phyloP scores from a whole-genome alignment of 2,888 invertebrate species.

The Parnassius apollo region DNA sequence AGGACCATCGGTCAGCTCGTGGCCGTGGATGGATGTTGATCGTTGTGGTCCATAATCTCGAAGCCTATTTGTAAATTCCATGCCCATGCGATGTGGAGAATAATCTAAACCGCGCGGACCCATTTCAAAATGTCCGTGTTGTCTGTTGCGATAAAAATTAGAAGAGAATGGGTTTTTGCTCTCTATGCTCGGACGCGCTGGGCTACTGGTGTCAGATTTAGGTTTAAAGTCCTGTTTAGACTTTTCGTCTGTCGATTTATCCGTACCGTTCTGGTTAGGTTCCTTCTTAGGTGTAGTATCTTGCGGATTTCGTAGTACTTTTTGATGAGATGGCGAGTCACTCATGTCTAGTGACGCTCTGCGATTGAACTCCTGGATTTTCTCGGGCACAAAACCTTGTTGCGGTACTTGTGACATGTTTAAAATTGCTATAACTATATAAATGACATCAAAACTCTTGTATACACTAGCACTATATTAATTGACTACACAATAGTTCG shows the following conservation, averaged over 20 bases:
- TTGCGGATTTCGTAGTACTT: conserved; percentile 32
- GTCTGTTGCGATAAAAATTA: conserved; percentile 60
- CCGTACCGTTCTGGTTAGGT: conserved; percentile 46
- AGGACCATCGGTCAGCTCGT: conserved; percentile 66
- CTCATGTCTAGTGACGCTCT: conserved; percentile 67
- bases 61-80: conserved; percentile 65
- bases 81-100: conserved; percentile 70
- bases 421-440: conserved; percentile 35
- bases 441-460: conserved; percentile 54
- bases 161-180: conserved; percentile 72
- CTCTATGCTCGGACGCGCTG: conserved; percentile 52
- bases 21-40: conserved; percentile 73
- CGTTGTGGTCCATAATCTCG: conserved; percentile 71
- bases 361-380: conserved; percentile 69
- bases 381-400: conserved; percentile 70
- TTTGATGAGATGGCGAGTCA: conserved; percentile 48
- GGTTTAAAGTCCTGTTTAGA: conserved; percentile 44
- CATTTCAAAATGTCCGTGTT: conserved; percentile 76
- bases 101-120: conserved; percentile 73
- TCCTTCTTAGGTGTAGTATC: conserved; percentile 58
- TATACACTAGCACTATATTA: conserved; percentile 39
- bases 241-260: conserved; percentile 40
- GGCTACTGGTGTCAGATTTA: conserved; percentile 45
- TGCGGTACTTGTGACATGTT: conserved; percentile 69
- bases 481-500: conserved; percentile 52